These are phyloP conservation scores for Papilio protenor DNA, from an alignment of 2,888 invertebrate species.

Conservation along the genomic window DNA sequence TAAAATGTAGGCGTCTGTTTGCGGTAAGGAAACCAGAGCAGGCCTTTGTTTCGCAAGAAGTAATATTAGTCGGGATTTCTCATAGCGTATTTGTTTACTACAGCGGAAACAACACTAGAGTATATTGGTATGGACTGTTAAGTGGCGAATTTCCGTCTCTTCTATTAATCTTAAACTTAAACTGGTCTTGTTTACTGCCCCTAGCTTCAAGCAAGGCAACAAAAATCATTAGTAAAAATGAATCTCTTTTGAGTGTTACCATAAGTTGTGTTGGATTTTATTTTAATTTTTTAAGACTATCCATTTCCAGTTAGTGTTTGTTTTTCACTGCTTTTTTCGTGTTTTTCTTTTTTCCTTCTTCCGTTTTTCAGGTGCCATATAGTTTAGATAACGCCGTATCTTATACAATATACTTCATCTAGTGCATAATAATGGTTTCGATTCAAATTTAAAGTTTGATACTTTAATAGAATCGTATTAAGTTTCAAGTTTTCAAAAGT, in stretches of 20 bases:
- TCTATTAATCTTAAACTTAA: neutral
- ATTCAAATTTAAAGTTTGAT: neutral
- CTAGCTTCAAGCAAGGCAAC: neutral
- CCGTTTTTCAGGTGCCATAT: too few species aligned
- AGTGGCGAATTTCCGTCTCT: too few species aligned
- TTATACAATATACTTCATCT: too few species aligned
- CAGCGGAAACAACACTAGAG: neutral
- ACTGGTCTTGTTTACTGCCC: neutral
- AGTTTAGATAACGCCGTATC: too few species aligned
- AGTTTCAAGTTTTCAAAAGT: neutral
- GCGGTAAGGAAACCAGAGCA: slow-evolving; percentile 19
- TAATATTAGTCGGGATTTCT: slow-evolving; percentile 6
- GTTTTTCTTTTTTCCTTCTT: too few species aligned
- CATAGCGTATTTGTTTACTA: slow-evolving; percentile 2
- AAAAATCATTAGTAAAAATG: neutral
- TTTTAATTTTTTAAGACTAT: too few species aligned
- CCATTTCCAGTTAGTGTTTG: too few species aligned
- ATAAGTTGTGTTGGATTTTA: too few species aligned
- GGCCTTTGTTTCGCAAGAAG: slow-evolving; percentile 26
- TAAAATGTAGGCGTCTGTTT: slow-evolving; percentile 16
- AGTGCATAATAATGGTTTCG: neutral
- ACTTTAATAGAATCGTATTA: neutral
- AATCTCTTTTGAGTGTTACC: too few species aligned
- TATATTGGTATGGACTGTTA: neutral
- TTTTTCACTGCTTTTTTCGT: too few species aligned